Evolutionary conservation across 2,797 vertebrate species (phyloP).

Genomic region (Erithacus rubecula): DNA sequence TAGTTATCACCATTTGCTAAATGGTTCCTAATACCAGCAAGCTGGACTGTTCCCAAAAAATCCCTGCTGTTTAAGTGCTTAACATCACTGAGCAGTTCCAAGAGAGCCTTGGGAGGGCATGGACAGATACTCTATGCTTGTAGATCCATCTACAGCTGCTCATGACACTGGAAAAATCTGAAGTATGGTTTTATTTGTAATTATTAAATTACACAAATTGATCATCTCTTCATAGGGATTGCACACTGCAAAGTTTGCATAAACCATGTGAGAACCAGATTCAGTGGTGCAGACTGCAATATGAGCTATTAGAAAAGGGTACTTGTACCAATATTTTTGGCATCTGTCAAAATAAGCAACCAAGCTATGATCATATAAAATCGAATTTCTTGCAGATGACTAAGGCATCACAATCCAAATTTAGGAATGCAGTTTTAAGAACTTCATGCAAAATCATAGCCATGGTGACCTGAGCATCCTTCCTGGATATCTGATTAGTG

Average conservation of each 20-base stretch:
- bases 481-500: neutral
- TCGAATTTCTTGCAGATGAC: neutral
- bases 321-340: neutral
- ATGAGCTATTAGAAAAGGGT: neutral
- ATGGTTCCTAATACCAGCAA: constrained; percentile 21
- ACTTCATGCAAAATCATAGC: neutral
- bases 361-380: neutral
- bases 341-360: neutral
- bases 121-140: neutral
- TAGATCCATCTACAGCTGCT: neutral
- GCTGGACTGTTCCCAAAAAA: constrained; percentile 48
- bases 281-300: neutral
- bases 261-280: neutral
- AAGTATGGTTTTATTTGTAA: neutral
- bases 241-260: neutral
- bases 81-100: constrained; percentile 27
- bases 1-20: constrained; percentile 52
- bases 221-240: neutral
- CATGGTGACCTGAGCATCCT: neutral
- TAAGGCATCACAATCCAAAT: neutral
- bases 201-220: constrained; percentile 26
- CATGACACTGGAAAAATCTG: neutral
- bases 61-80: constrained; percentile 46
- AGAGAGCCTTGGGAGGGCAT: constrained; percentile 29
- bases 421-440: neutral